Base-by-base conservation (phyloP, 2,797 vertebrate species). In the Ambastaia sidthimunki region DNA sequence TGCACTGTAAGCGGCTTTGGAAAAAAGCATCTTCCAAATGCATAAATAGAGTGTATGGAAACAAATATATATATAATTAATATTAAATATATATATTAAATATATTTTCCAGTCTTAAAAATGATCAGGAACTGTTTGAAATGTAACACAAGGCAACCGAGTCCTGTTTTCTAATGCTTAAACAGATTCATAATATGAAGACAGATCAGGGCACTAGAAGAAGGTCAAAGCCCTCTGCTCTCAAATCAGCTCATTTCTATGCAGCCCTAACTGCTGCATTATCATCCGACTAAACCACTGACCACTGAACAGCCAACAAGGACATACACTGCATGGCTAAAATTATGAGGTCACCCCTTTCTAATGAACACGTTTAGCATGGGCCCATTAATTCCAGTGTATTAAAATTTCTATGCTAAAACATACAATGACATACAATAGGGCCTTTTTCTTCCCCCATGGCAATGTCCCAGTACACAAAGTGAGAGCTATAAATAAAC, bases 151-250 rank as follows among this genome's bases (percentile, higher is more conserved):
- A 19, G 2, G 18, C 18, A 55, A 10, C n/a, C 62, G 18, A 74
- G 41, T 7, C 41, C 2, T 44, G 41, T 44, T 18, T 65, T 75
- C 65, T 34, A 19, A n/a, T 63, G 41, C 54, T 59, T 59, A 25
- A 74, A 52, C 62, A 12, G 25, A 65, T 52, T 65, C 60, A 37
- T 52, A 48, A 31, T 59, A 59, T 59, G 19, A 59, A 23, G 55
- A 59, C 55, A 23, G 41, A 10, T 44, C 55, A 4, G 2, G 55
- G 18, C 18, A 54, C 50, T 54, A 54, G 16, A 59, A 10, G 19
- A 12, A 57, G 54, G 19, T 57, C 54, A 57, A 57, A 57, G 10
- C 19, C 54, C 19, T 12, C 19, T 57, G 55, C 21, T 57, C 21
- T 21, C 19, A 57, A 57, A 57, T 23, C 19, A 57, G 55, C 55